Evolutionary conservation across 2,113 vertebrate species (phyloP), one percentile per base, ranked within the genome.

Genomic region (Tiliqua scincoides): DNA sequence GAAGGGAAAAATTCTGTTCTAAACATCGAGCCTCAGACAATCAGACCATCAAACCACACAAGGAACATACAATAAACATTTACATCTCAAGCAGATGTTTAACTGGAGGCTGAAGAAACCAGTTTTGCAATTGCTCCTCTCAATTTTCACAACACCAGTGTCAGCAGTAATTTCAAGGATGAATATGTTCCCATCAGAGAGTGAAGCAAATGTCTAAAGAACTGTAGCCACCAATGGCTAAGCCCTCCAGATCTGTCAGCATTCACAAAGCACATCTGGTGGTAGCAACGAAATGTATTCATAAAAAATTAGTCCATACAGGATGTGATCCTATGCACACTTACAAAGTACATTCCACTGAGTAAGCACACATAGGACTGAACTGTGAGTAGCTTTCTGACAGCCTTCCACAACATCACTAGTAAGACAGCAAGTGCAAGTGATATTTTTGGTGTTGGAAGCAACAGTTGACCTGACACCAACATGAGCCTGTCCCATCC

Each of bases 51-150:
- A 80, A 87, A 72, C 80, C 79, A 77, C 37, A 73, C 0, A 3
- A 0, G 35, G 89, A 63, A 59, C 0, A 0, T 1, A 7, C 79
- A 78, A 27, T 48, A 81, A 80, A 81, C 40, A 17, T 83, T 77
- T 79, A 25, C 32, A 54, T 62, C 37, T 85, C 65, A 61, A 35
- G 57, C 68, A 80, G 68, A 52, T 72, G 57, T 52, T 80, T 79
- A 57, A 30, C 77, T 86, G 68, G 77, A 73, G n/a, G 68, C n/a
- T 73, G 59, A 80, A 80, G 40, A 80, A 52, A 72, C 40, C 68
- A 65, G 57, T 73, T 84, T 79, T 79, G 35, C 75, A 30, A 30
- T 68, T 59, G 25, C 23, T 27, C 10, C 20, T 43, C 65, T 25
- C 27, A 43, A 35, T 70, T 59, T 48, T n/a, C 25, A 3, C 30